Percentiles rank a stretch among this genome's conserved stretches.
phyloP scores from a whole-genome alignment of 2,797 vertebrate species.

The Limosa lapponica region DNA sequence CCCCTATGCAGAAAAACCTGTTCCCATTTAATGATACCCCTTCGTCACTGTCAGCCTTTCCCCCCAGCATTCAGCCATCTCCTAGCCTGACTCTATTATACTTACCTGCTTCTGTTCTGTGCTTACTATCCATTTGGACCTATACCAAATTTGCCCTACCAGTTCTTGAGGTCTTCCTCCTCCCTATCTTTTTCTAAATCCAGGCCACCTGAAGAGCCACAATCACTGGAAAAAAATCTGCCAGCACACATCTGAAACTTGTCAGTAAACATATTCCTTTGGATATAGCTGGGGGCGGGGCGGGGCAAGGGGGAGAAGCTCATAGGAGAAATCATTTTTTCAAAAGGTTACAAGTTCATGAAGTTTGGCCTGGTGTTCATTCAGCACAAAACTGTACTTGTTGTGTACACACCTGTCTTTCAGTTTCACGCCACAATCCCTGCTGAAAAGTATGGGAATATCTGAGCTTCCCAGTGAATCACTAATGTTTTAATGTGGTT shows the following conservation, averaged over 20 bases:
- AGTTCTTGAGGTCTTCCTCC: not conserved
- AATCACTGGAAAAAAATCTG: not conserved
- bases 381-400: not conserved
- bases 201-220: not conserved
- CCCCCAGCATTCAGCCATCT: fast-evolving
- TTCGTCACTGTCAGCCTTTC: not conserved
- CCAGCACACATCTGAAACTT: not conserved
- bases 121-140: not conserved
- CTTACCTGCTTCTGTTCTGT: not conserved
- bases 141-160: not conserved
- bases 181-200: not conserved
- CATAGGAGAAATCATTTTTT: not conserved
- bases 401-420: not conserved
- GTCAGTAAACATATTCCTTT: not conserved
- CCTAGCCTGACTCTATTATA: not conserved
- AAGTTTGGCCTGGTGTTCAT: not conserved
- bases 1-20: not conserved
- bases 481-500: not conserved
- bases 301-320: fast-evolving
- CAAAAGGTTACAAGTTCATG: not conserved
- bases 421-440: not conserved
- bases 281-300: not conserved
- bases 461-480: not conserved
- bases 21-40: not conserved
- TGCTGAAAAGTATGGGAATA: not conserved